A percentile compares a stretch with the other conserved stretches of the same genome.
phyloP scores from a whole-genome alignment of 2,113 vertebrate species.

The Pachyramphus minor region DNA sequence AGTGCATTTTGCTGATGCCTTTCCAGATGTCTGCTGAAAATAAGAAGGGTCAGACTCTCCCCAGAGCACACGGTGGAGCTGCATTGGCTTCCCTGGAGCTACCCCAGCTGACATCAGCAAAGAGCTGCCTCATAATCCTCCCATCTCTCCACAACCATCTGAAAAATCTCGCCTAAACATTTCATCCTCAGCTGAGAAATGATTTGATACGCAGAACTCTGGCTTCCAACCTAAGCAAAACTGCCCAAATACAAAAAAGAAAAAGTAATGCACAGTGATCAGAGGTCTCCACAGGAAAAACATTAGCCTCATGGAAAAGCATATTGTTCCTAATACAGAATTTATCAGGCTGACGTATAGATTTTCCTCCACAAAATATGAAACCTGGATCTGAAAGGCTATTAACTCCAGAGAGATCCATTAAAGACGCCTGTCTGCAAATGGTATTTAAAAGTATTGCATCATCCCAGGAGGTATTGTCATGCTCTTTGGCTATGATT shows the following conservation, averaged over 20 bases:
- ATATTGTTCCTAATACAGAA: constrained; percentile 48
- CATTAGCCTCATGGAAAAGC: not conserved
- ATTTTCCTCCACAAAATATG: constrained; percentile 60
- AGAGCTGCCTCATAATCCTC: not conserved
- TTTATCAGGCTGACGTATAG: constrained; percentile 56
- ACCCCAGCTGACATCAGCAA: not conserved
- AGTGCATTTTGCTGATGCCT: not conserved
- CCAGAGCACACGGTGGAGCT: not conserved
- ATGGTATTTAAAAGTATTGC: constrained; percentile 60
- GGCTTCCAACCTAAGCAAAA: constrained; percentile 2
- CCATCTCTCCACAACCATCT: not conserved
- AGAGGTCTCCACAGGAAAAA: constrained; percentile 45
- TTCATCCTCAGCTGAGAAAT: not conserved
- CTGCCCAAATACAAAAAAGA: not conserved
- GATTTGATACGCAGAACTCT: not conserved
- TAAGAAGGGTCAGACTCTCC: not conserved
- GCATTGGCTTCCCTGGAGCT: not conserved
- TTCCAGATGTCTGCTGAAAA: not conserved
- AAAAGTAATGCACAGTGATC: not conserved
- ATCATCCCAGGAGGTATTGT: constrained; percentile 47
- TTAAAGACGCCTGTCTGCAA: constrained; percentile 51
- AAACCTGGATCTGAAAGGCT: constrained; percentile 59
- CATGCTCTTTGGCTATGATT: constrained; percentile 33
- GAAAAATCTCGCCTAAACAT: not conserved
- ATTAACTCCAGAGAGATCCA: constrained; percentile 63